Base-by-base conservation (phyloP, 2,797 vertebrate species). In the Ptychobarbus kaznakovi region DNA sequence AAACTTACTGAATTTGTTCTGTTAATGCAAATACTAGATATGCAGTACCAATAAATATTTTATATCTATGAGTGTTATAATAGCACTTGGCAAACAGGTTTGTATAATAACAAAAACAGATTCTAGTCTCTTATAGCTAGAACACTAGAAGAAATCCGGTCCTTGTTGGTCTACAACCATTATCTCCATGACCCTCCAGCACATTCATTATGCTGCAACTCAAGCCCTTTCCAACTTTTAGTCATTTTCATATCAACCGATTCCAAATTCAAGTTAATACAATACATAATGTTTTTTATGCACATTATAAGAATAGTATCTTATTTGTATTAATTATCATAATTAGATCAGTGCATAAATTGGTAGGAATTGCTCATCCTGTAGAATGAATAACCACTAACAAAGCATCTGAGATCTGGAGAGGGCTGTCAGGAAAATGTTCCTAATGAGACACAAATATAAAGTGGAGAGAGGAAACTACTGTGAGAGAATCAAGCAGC, bases 321-420 rank as follows among this genome's bases (percentile, higher is more conserved):
- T 44, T 11, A 63, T 69, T 78, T 61, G 46, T 10, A 51, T 46
- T 49, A 77, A 84, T 58, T 7, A 44, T 44, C 28, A 78, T 61
- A 4, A 32, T 84, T 70, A 44, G n/a, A 78, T 79, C 1, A 44
- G 0, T 44, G 63, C 4, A 58, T 53, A 28, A 69, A 56, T 28
- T 28, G 7, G 18, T 32, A 68, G 22, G 46, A 56, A 75, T 56
- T 77, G 49, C 25, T 78, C 35, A 7, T 84, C 12, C 8, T 35
- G 65, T 69, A 25, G 51, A 78, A 32, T 32, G 32, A 76, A 69
- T n/a, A 77, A 69, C 35, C 49, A 69, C n/a, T 69, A 84, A 84
- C 28, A 51, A 77, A 84, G 61, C 61, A 66, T 83, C 44, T 68
- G 35, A 83, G 8, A 65, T 65, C n/a, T 38, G 72, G 40, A 32